phyloP scores from a whole-genome alignment of 64 coral and sea anemone genomes.

The Stylophora pistillata region DNA sequence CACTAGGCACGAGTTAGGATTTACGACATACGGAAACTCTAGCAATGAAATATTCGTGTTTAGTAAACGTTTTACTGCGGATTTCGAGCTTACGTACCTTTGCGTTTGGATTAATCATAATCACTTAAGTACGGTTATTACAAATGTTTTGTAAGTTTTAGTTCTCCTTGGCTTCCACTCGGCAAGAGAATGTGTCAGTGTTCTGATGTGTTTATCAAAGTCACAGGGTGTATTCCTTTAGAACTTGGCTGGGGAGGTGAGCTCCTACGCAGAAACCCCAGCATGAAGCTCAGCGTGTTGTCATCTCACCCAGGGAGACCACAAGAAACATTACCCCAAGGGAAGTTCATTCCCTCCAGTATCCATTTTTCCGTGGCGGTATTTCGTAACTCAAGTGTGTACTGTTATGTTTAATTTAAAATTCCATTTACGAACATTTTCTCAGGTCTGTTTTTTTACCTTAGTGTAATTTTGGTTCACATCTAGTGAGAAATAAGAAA shows the following conservation, averaged over 20 bases:
- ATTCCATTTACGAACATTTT: background rate
- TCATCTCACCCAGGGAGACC: background rate
- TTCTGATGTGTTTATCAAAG: slow-evolving; percentile 26
- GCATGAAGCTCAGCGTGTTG: background rate
- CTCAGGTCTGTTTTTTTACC: too few species aligned
- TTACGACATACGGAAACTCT: background rate
- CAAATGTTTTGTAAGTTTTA: background rate
- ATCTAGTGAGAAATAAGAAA: background rate
- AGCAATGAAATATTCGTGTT: background rate
- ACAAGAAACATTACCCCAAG: background rate
- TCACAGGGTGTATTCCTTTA: background rate
- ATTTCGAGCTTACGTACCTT: background rate
- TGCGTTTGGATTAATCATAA: slow-evolving; percentile 11
- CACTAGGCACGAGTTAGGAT: background rate
- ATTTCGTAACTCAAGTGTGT: background rate
- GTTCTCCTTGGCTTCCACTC: background rate
- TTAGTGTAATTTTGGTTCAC: background rate
- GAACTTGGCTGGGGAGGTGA: background rate
- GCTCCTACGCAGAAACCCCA: background rate
- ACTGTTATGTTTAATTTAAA: background rate
- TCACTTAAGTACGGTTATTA: slow-evolving; percentile 31
- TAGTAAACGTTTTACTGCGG: background rate
- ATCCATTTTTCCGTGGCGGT: background rate
- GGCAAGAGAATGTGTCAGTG: background rate
- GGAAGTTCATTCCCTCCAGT: background rate